Base-by-base conservation (phyloP, 2,888 invertebrate species). In the Acleris literana region DNA sequence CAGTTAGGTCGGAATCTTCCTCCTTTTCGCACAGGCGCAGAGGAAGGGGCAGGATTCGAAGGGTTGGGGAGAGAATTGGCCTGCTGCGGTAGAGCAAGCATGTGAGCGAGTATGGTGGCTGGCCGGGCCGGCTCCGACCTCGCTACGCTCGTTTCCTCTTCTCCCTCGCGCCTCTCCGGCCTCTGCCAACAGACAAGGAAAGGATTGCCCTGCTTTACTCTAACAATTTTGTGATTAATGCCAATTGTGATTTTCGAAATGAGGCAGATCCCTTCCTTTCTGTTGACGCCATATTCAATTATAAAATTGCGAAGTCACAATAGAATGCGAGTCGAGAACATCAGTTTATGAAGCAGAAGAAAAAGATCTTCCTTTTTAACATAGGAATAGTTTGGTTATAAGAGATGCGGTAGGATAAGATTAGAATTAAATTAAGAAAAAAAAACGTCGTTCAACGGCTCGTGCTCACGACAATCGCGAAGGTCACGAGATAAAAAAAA, bases 141-240 rank as follows among this genome's bases (percentile, higher is more conserved):
- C 71, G 76, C 67, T 76, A 79, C 69, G 77, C 69, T 61, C 72
- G 71, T 76, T 43, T 73, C 74, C 68, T 74, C 73, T 60, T 68
- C 72, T 68, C 65, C 65, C 70, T 64, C 73, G 60, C 64, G 72
- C 72, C 74, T 70, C 69, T 71, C 74, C 68, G 73, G 68, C 69
- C 87, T 94, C 95, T 94, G 94, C 93, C 94, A 94, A 95, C 94
- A 94, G 93, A 94, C 93, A 94, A 94, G 94, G 94, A 94, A 94
- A 93, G 94, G 94, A 93, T 87, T 77, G 76, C 74, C 74, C 85
- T 87, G 83, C 81, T 84, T 78, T 80, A 82, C 70, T 75, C 80
- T 71, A 71, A 72, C 70, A 55, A 82, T 74, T 72, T 70, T 66
- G 69, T 61, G 57, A 44, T 66, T 17, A 22, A 64, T 64, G 58